phyloP scores from a whole-genome alignment of 2,888 invertebrate species.

The Eupithecia exiguata region DNA sequence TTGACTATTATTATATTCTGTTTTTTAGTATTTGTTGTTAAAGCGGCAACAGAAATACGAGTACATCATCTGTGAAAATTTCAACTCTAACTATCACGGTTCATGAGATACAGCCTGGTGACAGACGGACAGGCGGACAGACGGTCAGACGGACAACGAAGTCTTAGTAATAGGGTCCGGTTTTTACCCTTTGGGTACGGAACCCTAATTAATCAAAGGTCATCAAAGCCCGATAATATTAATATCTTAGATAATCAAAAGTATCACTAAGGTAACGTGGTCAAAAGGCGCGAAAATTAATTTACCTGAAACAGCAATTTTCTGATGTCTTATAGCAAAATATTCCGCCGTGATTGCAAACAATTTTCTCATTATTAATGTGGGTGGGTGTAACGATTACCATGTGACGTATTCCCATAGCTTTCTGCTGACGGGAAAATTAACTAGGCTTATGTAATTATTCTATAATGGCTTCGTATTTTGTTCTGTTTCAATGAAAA shows the following conservation, averaged over 20 bases:
- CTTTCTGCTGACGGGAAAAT: constrained; percentile 32
- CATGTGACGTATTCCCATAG: constrained; percentile 38
- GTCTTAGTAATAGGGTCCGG: too few relatives aligned
- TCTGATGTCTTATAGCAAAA: constrained; percentile 23
- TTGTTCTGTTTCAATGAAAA: constrained; percentile 6
- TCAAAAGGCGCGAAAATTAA: neutral
- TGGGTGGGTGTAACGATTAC: constrained; percentile 26
- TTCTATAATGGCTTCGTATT: constrained; percentile 16
- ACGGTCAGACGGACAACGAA: too few relatives aligned
- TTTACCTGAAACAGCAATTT: constrained; percentile 8
- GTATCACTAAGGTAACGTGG: neutral
- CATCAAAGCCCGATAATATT: too few relatives aligned
- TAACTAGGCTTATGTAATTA: constrained; percentile 33
- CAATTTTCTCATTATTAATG: constrained; percentile 36
- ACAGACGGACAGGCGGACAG: too few relatives aligned
- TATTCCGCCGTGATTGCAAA: constrained; percentile 28
- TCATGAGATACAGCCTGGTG: too few relatives aligned
- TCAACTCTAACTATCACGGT: too few relatives aligned
- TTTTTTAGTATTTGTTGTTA: too few relatives aligned
- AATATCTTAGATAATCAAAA: neutral
- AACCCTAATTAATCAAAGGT: too few relatives aligned
- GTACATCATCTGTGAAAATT: too few relatives aligned
- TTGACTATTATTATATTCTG: too few relatives aligned
- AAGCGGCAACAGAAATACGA: too few relatives aligned
- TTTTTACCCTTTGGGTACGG: too few relatives aligned